Conservation (phyloP, 2,888 invertebrate species). For the Melinopterus prodromus region DNA sequence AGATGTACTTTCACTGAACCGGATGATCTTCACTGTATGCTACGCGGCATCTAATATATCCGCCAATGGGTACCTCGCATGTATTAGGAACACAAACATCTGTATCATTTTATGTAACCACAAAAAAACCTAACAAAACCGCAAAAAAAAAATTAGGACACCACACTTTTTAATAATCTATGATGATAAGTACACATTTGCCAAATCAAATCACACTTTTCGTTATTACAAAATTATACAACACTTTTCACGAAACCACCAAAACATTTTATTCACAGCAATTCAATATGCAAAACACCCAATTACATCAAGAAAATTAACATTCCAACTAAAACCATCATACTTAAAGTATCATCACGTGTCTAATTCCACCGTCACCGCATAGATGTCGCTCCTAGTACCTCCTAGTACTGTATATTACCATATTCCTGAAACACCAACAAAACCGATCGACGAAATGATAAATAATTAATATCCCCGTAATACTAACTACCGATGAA, state of each 20-base stretch:
- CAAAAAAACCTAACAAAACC: not conserved
- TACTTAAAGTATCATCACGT: not conserved
- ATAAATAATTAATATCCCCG: too few species aligned
- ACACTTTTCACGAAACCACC: too few species aligned
- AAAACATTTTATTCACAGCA: too few species aligned
- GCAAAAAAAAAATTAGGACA: not conserved
- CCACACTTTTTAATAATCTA: not conserved
- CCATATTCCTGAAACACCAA: not conserved
- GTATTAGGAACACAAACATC: not conserved
- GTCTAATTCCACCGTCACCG: not conserved
- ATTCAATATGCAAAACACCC: not conserved
- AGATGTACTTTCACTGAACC: slow-evolving; percentile 44
- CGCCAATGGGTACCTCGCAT: not conserved
- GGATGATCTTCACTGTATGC: slow-evolving; percentile 19
- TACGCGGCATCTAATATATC: slow-evolving; percentile 13
- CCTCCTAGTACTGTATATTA: not conserved
- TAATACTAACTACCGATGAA: not conserved
- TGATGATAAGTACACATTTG: too few species aligned
- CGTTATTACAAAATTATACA: too few species aligned
- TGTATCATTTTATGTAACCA: not conserved
- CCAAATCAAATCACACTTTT: too few species aligned
- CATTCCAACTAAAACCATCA: not conserved
- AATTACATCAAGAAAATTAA: not conserved
- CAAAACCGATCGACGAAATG: too few species aligned
- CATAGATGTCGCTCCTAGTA: not conserved